phyloP scores from a whole-genome alignment of 2,113 vertebrate genomes.

The Baryphthengus martii region DNA sequence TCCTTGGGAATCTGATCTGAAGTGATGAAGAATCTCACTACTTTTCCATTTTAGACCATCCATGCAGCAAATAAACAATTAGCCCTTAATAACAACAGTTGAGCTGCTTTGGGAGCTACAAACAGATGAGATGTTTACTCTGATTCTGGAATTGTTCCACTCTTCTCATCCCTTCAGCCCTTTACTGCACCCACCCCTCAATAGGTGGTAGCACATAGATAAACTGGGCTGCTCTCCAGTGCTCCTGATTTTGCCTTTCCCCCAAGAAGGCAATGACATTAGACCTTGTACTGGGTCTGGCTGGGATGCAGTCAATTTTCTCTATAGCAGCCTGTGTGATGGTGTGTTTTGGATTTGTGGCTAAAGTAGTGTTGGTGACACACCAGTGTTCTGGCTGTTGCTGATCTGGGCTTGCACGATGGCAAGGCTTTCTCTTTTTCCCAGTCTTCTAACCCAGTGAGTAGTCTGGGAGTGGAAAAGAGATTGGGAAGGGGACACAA shows the following conservation, averaged over 20 bases:
- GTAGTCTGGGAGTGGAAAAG: background rate
- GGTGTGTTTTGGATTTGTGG: background rate
- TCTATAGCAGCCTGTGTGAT: background rate
- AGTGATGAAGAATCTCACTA: background rate
- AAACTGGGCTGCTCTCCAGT: background rate
- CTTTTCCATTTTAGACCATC: conserved; percentile 9
- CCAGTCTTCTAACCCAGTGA: rapidly evolving
- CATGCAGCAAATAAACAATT: conserved; percentile 4
- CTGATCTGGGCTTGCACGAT: background rate
- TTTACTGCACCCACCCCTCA: background rate
- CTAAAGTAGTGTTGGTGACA: background rate
- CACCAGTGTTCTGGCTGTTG: background rate
- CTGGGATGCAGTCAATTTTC: background rate
- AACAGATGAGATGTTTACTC: background rate
- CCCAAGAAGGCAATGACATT: background rate
- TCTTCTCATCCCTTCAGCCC: background rate
- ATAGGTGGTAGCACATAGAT: rapidly evolving
- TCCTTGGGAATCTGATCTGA: background rate
- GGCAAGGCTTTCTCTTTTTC: background rate
- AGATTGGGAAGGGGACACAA: background rate
- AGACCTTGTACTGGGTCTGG: background rate
- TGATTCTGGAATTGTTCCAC: background rate
- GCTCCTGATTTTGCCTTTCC: background rate
- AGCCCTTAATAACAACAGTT: background rate
- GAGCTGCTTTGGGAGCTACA: background rate